Conservation (phyloP, 2,888 invertebrate genomes). For the Volucella bombylans region DNA sequence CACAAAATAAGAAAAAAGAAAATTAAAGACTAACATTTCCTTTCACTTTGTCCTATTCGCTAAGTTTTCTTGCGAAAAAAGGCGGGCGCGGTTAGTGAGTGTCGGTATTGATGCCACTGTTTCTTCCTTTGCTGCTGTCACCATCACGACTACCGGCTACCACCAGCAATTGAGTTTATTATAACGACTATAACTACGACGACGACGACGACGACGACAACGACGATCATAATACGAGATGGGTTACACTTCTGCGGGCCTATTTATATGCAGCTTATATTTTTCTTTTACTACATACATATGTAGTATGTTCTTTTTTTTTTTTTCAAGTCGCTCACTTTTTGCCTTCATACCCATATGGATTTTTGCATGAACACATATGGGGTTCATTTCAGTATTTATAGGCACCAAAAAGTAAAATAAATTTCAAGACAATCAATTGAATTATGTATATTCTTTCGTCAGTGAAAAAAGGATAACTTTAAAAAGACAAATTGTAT, state of each 20-base stretch:
- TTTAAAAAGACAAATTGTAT: slow-evolving; percentile 3
- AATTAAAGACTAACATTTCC: slow-evolving; percentile 50
- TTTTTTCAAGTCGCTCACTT: neutral
- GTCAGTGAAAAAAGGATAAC: slow-evolving; percentile 13
- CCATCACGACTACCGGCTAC: neutral
- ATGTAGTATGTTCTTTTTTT: neutral
- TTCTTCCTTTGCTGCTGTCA: slow-evolving; percentile 20
- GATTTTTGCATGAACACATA: slow-evolving; percentile 19
- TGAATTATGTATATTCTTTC: slow-evolving; percentile 40
- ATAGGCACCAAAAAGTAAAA: slow-evolving; percentile 31
- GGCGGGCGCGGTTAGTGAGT: slow-evolving; percentile 52
- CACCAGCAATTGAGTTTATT: slow-evolving; percentile 29
- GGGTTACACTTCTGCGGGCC: slow-evolving; percentile 30
- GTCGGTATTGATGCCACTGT: slow-evolving; percentile 38
- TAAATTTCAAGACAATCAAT: slow-evolving; percentile 38
- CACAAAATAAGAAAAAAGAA: slow-evolving; percentile 20
- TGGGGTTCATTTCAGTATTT: slow-evolving; percentile 26
- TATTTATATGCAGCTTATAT: slow-evolving; percentile 30
- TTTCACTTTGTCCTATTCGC: slow-evolving; percentile 37
- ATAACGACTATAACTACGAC: slow-evolving; percentile 17
- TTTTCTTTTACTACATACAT: slow-evolving; percentile 11
- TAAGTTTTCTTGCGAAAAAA: slow-evolving; percentile 47
- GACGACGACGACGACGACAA: slow-evolving; percentile 12
- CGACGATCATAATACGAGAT: slow-evolving; percentile 29
- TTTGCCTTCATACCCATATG: slow-evolving; percentile 22